phyloP scores from a whole-genome alignment of 2,888 invertebrate genomes.

The Crematogaster levior region DNA sequence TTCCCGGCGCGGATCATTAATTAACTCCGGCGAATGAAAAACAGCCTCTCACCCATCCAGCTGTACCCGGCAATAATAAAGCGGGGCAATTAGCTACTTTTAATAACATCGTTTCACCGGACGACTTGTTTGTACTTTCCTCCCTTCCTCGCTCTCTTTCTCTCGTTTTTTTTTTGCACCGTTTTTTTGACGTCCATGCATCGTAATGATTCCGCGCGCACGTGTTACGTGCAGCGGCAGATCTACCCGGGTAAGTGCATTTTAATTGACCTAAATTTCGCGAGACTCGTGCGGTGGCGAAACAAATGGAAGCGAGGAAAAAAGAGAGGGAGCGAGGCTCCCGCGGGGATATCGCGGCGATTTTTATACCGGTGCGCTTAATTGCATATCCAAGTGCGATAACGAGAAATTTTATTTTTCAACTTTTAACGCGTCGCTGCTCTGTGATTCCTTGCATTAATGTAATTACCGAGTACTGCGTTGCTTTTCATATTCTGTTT shows the following conservation, averaged over 20 bases:
- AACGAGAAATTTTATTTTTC: conserved; percentile 47
- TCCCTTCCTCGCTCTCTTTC: neutral
- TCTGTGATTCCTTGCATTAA: conserved; percentile 8
- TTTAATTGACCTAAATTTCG: conserved; percentile 69
- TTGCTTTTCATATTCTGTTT: neutral
- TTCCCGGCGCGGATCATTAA: conserved; percentile 69
- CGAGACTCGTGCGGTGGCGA: conserved; percentile 21
- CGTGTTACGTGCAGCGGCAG: conserved; percentile 53
- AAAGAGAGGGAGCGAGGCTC: conserved; percentile 14
- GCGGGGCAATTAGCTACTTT: conserved; percentile 75
- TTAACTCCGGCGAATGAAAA: conserved; percentile 70
- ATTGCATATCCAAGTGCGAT: conserved; percentile 42
- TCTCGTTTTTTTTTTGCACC: conserved; percentile 15
- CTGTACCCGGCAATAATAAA: conserved; percentile 69
- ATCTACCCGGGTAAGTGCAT: conserved; percentile 57
- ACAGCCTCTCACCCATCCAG: conserved; percentile 67
- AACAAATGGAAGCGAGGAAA: conserved; percentile 15
- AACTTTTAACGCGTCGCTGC: conserved; percentile 33
- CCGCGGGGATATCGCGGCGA: conserved; percentile 14
- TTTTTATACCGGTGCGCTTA: conserved; percentile 42
- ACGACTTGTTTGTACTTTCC: conserved; percentile 68
- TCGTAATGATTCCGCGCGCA: conserved; percentile 62
- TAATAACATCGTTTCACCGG: conserved; percentile 72
- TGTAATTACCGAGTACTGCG: conserved; percentile 3
- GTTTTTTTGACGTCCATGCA: conserved; percentile 45